These are phyloP conservation scores for Rhagium mordax DNA, from an alignment of 2,888 invertebrate species.

Conservation along the genomic window DNA sequence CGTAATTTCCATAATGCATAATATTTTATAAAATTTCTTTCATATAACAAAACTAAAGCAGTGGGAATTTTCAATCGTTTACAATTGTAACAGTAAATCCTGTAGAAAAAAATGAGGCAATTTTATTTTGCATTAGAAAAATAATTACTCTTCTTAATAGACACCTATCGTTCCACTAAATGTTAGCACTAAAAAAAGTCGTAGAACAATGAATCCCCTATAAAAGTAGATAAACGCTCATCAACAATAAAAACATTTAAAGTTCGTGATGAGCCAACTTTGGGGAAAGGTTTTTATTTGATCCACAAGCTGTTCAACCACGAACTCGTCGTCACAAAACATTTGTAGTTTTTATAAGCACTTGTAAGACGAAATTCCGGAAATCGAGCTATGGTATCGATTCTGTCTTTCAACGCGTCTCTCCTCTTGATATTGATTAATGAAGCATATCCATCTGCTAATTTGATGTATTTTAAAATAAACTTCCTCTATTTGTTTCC, in stretches of 20 bases:
- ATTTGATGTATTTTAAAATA: constrained; percentile 6
- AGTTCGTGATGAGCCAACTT: constrained; percentile 63
- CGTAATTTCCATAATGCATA: too few species aligned
- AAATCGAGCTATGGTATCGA: constrained; percentile 30
- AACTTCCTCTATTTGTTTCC: background rate
- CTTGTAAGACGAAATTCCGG: constrained; percentile 50
- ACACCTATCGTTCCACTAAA: background rate
- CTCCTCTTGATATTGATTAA: constrained; percentile 16
- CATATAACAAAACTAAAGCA: too few species aligned
- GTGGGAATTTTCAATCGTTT: too few species aligned
- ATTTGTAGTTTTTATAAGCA: constrained; percentile 54
- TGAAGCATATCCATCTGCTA: constrained; percentile 22
- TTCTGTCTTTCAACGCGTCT: constrained; percentile 17
- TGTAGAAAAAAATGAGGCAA: background rate
- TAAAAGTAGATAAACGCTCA: constrained; percentile 60
- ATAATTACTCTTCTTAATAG: background rate
- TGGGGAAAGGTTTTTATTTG: constrained; percentile 58
- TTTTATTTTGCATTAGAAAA: background rate
- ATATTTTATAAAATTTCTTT: too few species aligned
- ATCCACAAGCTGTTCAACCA: constrained; percentile 58
- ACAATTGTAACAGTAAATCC: too few species aligned
- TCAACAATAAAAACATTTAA: constrained; percentile 66
- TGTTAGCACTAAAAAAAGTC: constrained; percentile 2
- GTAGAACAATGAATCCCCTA: constrained; percentile 31
- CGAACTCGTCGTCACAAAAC: constrained; percentile 54